Conservation (phyloP, 1,140 invertebrate genomes). For the Riptortus pedestris region DNA sequence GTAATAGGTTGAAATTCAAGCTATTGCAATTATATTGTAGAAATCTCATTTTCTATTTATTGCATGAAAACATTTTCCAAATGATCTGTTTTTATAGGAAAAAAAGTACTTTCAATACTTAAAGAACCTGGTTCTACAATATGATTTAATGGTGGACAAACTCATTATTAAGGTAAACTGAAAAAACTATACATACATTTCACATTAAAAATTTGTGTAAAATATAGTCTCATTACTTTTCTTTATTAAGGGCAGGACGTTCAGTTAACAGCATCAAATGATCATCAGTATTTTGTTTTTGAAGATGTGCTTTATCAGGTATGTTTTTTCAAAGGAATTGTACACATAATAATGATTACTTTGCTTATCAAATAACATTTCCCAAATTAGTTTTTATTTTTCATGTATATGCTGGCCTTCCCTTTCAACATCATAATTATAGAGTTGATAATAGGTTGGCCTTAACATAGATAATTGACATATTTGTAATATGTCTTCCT, state of each 20-base stretch:
- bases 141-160: slow-evolving; percentile 87
- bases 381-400: too few species aligned
- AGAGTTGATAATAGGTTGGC: too few species aligned
- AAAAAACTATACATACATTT: not conserved
- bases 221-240: not conserved
- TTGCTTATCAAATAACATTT: too few species aligned
- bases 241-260: slow-evolving; percentile 62
- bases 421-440: too few species aligned
- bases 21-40: not conserved
- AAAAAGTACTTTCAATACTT: slow-evolving; percentile 67
- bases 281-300: slow-evolving; percentile 96
- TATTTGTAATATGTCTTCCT: too few species aligned
- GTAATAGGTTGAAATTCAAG: too few species aligned
- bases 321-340: not conserved
- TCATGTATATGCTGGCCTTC: too few species aligned
- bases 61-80: not conserved
- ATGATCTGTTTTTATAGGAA: slow-evolving; percentile 3
- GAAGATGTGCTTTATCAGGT: slow-evolving; percentile 92
- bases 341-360: too few species aligned
- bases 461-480: too few species aligned
- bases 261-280: slow-evolving; percentile 88
- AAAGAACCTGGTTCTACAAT: slow-evolving; percentile 71
- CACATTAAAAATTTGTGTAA: not conserved
- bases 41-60: not conserved
- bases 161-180: slow-evolving; percentile 71